A percentile compares a stretch with the other conserved stretches of the same genome.
Conservation (phyloP, 35 echinoderm and acorn worm genomes). For the Heliocidaris tuberculata region DNA sequence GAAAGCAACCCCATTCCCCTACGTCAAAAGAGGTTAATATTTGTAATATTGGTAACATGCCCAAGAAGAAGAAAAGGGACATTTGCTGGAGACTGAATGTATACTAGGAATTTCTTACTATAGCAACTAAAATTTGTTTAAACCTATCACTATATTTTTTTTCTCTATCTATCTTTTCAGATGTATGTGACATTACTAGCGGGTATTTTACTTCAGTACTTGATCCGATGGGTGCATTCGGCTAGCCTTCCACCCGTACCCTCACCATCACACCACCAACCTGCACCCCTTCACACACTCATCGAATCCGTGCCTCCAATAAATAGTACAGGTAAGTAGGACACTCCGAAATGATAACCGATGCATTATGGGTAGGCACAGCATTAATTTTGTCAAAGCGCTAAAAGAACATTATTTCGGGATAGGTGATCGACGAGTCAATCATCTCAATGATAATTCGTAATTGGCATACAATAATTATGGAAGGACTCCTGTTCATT, state of each 20-base stretch:
- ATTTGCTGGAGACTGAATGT: too few species aligned
- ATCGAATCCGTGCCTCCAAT: background rate
- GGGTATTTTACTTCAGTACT: slow-evolving; percentile 54
- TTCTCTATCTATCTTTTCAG: background rate
- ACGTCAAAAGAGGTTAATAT: too few species aligned
- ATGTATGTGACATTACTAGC: slow-evolving; percentile 40
- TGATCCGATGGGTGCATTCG: slow-evolving; percentile 9
- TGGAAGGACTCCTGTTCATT: background rate
- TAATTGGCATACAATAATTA: too few species aligned
- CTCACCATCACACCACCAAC: background rate
- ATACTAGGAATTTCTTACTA: background rate
- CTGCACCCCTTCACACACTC: background rate
- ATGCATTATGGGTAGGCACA: too few species aligned
- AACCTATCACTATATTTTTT: background rate
- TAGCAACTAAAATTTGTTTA: background rate
- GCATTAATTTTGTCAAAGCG: background rate
- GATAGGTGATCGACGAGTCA: background rate
- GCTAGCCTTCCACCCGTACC: slow-evolving; percentile 34
- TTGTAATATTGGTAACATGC: too few species aligned
- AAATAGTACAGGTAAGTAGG: slow-evolving; percentile 35
- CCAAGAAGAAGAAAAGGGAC: too few species aligned
- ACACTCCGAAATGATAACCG: background rate
- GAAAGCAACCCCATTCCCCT: too few species aligned
- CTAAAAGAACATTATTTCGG: background rate
- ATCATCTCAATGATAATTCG: background rate